Evolutionary conservation across 2,797 vertebrate species (phyloP), one percentile per base, ranked within the genome.

Genomic region (Sitta carolinensis): DNA sequence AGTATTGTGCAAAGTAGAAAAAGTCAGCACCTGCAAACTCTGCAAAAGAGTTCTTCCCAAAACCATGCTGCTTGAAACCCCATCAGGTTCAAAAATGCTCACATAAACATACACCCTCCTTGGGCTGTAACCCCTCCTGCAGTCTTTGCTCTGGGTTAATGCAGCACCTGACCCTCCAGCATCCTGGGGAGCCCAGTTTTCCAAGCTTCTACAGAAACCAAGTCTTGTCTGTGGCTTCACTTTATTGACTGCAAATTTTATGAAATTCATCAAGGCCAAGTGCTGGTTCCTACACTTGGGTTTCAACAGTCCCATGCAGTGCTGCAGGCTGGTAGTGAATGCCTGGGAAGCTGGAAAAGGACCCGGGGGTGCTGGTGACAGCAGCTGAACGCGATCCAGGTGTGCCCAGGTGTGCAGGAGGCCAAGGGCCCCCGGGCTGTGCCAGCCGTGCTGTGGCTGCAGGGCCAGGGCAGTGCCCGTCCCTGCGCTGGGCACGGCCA

Each of bases 331-430:
- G 72, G 38, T 25, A 13, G n/a, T 51, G 63, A 57, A 36, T 10
- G n/a, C 2, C 29, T 51, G 38, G 10, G 40, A 19, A 38, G 10
- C 40, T 70, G 45, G 38, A 40, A 45, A 77, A 70, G n/a, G 10
- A 38, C 6, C 15, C 16, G 9, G 25, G 4, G 9, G 8, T 30
- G 38, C 23, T 51, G 51, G 5, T 51, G 11, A 21, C 38, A 58
- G 38, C 0, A 0, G 8, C 29, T 83, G 57, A 58, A 32, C 17
- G 3, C 8, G 58, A 58, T 4, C 10, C 45, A 50, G 17, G 0
- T 30, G 14, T 63, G 64, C 38, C 21, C 20, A n/a, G n/a, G n/a
- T n/a, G n/a, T n/a, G n/a, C 34, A 30, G n/a, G 19, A 15, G 2
- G 12, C 20, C 27, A 50, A 3, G 5, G 27, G 19, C 23, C 32